Evolutionary conservation across 2,113 vertebrate species (phyloP), one percentile per base, ranked within the genome.

Genomic region (Aplodontia rufa): DNA sequence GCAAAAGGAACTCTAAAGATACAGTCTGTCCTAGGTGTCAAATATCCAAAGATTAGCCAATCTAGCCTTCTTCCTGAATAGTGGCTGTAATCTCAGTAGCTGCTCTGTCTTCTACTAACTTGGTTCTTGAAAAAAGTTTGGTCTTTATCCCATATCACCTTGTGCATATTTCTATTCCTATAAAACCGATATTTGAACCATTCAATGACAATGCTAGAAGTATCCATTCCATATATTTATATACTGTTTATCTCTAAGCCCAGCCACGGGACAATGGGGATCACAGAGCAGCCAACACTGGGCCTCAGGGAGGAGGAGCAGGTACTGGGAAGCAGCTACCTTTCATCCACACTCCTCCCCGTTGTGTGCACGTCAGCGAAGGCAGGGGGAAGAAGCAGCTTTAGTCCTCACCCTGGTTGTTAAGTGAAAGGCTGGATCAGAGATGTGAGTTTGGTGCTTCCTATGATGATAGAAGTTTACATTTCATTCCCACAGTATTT

Each of bases 401-500:
- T 93, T 68, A 92, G 83, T 95, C n/a, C n/a, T n/a, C 88, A 87
- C 95, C 60, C 42, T 3, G 79, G 49, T 83, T 94, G 58, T 89
- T 55, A 68, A 82, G 64, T 42, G 58, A 87, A 89, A 85, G 78
- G 74, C 55, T 53, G 40, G 26, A 74, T 87, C 72, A 19, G 58
- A 74, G 87, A 87, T 93, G 51, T 72, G 87, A 95, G 72, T 45
- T 87, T 87, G 74, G 86, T 92, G 66, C 93, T 97, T 97, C 96
- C 91, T 87, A 60, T 72, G 75, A 71, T 91, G 87, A 88, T 84
- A 76, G 71, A 92, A 72, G 66, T 93, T 96, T 97, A 68, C 85
- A 89, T 93, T 94, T 94, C 84, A 93, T 83, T 87, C 94, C 78
- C 92, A 95, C 80, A 95, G 94, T 69, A 90, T 78, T 95, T 60